Evolutionary conservation across 2,888 invertebrate species (phyloP).

Genomic region (Strigamia transsilvanica): DNA sequence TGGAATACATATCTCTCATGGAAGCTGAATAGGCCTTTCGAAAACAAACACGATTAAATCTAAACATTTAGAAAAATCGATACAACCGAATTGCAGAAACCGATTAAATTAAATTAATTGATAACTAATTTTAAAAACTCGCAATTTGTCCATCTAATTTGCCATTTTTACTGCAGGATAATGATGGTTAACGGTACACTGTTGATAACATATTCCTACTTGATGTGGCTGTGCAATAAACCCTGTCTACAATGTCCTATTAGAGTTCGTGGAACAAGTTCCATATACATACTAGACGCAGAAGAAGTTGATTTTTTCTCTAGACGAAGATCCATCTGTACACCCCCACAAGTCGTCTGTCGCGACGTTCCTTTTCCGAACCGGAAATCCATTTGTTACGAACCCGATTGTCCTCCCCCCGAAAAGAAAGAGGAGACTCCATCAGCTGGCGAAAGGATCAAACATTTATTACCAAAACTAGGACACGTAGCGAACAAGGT

Average conservation of each 20-base stretch:
- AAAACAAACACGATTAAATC: background rate
- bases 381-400: background rate
- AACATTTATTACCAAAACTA: background rate
- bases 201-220: background rate
- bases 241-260: constrained; percentile 3
- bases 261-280: background rate
- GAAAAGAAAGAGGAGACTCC: background rate
- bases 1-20: constrained; percentile 36
- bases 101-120: background rate
- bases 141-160: background rate
- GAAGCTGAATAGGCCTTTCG: background rate
- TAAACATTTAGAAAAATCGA: background rate
- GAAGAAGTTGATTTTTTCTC: background rate
- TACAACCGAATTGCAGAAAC: background rate
- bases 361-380: background rate
- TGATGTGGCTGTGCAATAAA: constrained; percentile 36
- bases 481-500: background rate
- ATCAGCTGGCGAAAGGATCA: background rate
- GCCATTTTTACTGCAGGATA: background rate
- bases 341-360: background rate
- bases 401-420: background rate
- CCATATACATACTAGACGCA: background rate
- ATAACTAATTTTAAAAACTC: background rate
- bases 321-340: background rate
- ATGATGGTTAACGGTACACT: background rate